Evolutionary conservation across 2,888 invertebrate genomes (phyloP).

Genomic region (Trilocha varians): DNA sequence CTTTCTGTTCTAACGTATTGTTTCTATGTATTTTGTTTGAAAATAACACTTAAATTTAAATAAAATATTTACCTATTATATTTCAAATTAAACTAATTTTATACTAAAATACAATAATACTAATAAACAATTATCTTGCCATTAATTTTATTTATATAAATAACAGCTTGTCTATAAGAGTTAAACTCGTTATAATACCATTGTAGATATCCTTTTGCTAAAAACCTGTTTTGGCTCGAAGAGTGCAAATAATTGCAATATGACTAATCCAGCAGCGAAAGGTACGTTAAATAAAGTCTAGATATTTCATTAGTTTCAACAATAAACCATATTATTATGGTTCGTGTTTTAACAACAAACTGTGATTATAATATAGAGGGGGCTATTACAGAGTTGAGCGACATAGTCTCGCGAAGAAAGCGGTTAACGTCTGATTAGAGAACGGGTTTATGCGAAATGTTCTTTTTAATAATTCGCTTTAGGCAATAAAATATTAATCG

Average conservation of each 20-base stretch:
- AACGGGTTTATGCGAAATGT: conserved; percentile 1
- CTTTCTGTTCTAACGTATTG: background rate
- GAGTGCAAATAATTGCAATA: conserved; percentile 11
- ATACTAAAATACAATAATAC: background rate
- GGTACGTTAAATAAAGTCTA: conserved; percentile 16
- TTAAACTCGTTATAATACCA: background rate
- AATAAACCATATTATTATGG: conserved; percentile 7
- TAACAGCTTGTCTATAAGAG: background rate
- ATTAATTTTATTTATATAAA: background rate
- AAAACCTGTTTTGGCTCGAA: conserved; percentile 3
- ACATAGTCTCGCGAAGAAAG: background rate
- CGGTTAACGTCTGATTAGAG: conserved; percentile 1
- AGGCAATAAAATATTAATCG: conserved; percentile 2
- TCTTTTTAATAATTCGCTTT: conserved; percentile 4
- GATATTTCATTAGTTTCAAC: conserved; percentile 6
- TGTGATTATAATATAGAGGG: background rate
- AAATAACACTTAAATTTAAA: background rate
- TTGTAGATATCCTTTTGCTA: conserved; percentile 4
- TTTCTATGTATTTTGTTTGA: background rate
- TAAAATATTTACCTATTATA: background rate
- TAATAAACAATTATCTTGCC: background rate
- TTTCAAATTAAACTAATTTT: background rate
- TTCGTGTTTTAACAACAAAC: background rate
- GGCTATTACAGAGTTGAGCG: too few relatives aligned
- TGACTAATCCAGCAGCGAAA: conserved; percentile 24